Conservation (phyloP, 2,888 invertebrate species). For the Papilio gigon region DNA sequence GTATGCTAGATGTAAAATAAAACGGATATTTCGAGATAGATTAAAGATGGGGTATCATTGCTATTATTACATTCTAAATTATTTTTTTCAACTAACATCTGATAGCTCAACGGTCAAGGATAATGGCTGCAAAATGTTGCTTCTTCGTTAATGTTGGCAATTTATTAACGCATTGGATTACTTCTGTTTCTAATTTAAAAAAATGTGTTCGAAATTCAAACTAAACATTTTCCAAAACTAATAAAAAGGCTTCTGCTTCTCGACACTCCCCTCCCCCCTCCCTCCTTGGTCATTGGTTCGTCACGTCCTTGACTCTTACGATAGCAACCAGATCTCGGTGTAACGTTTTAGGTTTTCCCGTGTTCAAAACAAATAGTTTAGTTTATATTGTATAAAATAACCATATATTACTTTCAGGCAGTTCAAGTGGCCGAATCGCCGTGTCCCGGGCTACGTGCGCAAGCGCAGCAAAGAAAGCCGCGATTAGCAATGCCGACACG, state of each 20-base stretch:
- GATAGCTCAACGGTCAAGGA: constrained; percentile 12
- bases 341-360: neutral
- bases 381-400: constrained; percentile 9
- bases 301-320: neutral
- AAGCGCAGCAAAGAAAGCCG: constrained; percentile 47
- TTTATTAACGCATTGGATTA: neutral
- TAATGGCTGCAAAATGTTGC: neutral
- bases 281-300: too few relatives aligned
- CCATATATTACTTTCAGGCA: constrained; percentile 19
- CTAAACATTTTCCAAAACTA: too few relatives aligned
- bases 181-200: neutral
- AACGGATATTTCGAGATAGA: constrained; percentile 6
- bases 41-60: neutral
- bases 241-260: too few relatives aligned
- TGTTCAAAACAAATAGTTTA: neutral
- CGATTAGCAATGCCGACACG: constrained; percentile 52
- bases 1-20: neutral
- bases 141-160: neutral
- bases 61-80: neutral
- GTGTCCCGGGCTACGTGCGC: constrained; percentile 39
- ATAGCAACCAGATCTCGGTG: neutral
- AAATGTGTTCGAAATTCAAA: neutral
- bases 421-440: constrained; percentile 23
- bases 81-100: constrained; percentile 14
- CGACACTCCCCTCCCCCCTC: too few relatives aligned